Evolutionary conservation across 1,140 invertebrate genomes (phyloP), one percentile per base, ranked within the genome.

Genomic region (Diprion similis): DNA sequence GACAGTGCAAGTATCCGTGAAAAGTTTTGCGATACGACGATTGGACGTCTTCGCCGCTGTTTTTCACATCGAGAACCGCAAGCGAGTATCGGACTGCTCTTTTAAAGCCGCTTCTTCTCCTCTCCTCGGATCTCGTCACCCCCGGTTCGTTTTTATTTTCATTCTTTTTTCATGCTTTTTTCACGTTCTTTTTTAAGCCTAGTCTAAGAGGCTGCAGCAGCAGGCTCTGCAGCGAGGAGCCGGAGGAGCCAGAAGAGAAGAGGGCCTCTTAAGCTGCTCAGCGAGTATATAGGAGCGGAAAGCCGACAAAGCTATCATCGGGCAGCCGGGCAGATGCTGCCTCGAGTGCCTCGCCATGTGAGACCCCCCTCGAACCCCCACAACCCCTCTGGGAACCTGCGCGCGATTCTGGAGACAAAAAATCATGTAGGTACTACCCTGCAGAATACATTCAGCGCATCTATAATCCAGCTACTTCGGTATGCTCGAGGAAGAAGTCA

Each of bases 291-390:
- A 46, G 18, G 19, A 70, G 69, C 69, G 69, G 13, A 70, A 70
- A 70, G 75, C 77, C 77, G 77, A 78, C 77, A 78, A 78, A 78
- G 77, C 77, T 78, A 78, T 78, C 77, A 71, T 69, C 73, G 67
- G 72, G 64, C 69, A 77, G 67, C 46, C 10, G 66, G 51, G 70
- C 73, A 75, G 73, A 75, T 75, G 73, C 73, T 75, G 69, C 46
- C 37, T 68, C 64, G 66, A 68, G 66, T 68, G 66, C 66, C 66
- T 18, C 17, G 66, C 17, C 66, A 19, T 68, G 18, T 68, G 66
- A 68, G 66, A 19, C 18, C 66, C 66, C 18, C 66, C 66, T 19
- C 37, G 66, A 19, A 13, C 11, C 66, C 17, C 66, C 18, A 13
- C 18, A 68, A 15, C 15, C 37, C 37, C 66, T 68, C 66, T 3